Evolutionary conservation across 2,797 vertebrate species (phyloP).

Genomic region (Acrossocheilus wenchowensis): DNA sequence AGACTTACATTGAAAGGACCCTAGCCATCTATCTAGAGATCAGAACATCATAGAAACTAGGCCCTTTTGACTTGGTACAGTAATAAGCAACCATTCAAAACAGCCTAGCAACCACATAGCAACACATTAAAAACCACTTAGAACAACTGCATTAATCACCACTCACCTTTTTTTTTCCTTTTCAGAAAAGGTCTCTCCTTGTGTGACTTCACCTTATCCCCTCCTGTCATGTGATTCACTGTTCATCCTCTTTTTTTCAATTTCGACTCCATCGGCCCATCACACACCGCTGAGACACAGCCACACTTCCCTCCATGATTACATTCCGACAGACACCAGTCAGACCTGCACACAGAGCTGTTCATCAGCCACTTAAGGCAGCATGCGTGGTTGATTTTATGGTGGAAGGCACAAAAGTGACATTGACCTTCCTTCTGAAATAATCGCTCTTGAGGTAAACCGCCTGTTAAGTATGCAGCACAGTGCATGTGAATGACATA

Average conservation of each 20-base stretch:
- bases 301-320: slow-evolving; percentile 48
- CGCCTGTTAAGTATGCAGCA: slow-evolving; percentile 48
- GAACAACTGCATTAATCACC: not conserved
- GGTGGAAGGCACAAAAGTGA: slow-evolving; percentile 30
- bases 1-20: not conserved
- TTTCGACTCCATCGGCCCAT: slow-evolving; percentile 42
- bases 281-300: slow-evolving; percentile 19
- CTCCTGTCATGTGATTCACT: slow-evolving; percentile 44
- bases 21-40: not conserved
- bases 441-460: slow-evolving; percentile 40
- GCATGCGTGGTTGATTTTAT: slow-evolving; percentile 55
- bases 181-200: slow-evolving; percentile 9
- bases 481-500: slow-evolving; percentile 46
- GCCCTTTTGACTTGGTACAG: not conserved
- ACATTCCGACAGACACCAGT: slow-evolving; percentile 35
- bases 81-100: not conserved
- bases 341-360: slow-evolving; percentile 37
- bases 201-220: slow-evolving; percentile 47
- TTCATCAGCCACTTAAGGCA: slow-evolving; percentile 45
- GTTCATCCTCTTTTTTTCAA: slow-evolving; percentile 43
- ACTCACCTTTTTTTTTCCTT: slow-evolving; percentile 22
- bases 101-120: not conserved
- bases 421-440: slow-evolving; percentile 54
- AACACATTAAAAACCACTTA: not conserved
- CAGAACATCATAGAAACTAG: not conserved